Evolutionary conservation across 2,113 vertebrate species (phyloP).

Genomic region (Coptodon rendalli): DNA sequence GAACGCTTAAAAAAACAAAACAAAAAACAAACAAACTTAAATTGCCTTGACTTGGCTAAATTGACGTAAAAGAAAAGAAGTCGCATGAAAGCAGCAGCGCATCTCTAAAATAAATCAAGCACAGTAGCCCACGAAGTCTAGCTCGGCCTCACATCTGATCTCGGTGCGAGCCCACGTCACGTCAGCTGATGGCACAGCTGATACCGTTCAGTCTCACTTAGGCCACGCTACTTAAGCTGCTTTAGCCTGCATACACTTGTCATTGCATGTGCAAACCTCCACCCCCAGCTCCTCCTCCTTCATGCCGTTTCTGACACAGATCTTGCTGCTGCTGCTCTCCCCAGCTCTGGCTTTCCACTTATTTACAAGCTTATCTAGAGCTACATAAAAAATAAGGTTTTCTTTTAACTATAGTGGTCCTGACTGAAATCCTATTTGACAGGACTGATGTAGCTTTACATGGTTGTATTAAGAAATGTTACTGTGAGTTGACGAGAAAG

Average conservation of each 20-base stretch:
- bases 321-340: neutral
- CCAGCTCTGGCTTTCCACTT: neutral
- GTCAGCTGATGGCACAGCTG: neutral
- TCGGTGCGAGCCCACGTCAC: neutral
- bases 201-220: neutral
- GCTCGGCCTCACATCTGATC: neutral
- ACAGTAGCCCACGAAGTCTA: neutral
- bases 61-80: neutral
- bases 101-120: neutral
- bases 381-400: neutral
- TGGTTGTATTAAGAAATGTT: neutral
- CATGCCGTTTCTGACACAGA: neutral
- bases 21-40: accelerated
- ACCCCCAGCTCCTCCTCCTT: neutral
- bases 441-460: neutral
- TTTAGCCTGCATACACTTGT: neutral
- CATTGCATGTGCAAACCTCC: neutral
- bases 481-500: neutral
- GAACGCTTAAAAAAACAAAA: neutral
- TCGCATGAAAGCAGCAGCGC: neutral
- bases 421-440: neutral
- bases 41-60: neutral
- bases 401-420: neutral
- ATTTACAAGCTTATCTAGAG: neutral
- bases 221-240: neutral